Base-by-base conservation (phyloP, 37 sponge, comb jelly and placozoan species). In the Lycopodina hypogea region DNA sequence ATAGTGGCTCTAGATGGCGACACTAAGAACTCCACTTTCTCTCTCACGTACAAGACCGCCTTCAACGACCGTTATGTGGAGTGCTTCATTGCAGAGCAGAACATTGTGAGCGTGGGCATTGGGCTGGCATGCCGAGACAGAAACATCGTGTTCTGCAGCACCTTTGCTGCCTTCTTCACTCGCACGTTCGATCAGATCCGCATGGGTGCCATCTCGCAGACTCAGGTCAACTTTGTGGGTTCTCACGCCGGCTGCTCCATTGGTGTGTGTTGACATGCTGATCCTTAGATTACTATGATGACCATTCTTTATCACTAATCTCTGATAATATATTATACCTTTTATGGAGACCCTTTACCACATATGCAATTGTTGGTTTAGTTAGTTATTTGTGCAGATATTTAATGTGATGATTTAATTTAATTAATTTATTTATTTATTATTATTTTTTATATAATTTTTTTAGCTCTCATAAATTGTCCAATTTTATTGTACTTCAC, bases 61-160 rank as follows among this genome's bases (percentile, higher is more conserved):
- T 93, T 86, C 83, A 86, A 87, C 28, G 99, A 98, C 18, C 86
- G 99, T 50, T 93, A 79, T 75, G 86, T 95, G 48, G 99, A 98
- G 84, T 98, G 99, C 79, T 98, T 95, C 86, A 95, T 98, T 29
- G 99, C 99, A 30, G 99, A 98, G 76, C 99, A 98, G 92, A 98
- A 98, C 75, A 72, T 98, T 64, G 89, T 90, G 19, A 96, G 99
- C 0, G 94, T 98, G 37, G 96, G 90, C 40, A 90, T 93, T 69
- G 99, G 99, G 21, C 72, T 93, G 71, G 99, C 83, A 23, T 87
- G 89, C 42, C 73, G 99, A 18, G 80, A 82, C 39, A 90, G 96
- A 14, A 93, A 91, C 81, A 78, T 98, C 36, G 87, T 93, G 53
- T 98, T 98, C 78, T 87, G 76, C 56, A 85, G 87, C 73, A 91